A percentile compares a stretch with the other conserved stretches of the same genome.
These are phyloP conservation scores for Leucoptera coffeella DNA, from an alignment of 2,888 invertebrate species.

Conservation along the genomic window DNA sequence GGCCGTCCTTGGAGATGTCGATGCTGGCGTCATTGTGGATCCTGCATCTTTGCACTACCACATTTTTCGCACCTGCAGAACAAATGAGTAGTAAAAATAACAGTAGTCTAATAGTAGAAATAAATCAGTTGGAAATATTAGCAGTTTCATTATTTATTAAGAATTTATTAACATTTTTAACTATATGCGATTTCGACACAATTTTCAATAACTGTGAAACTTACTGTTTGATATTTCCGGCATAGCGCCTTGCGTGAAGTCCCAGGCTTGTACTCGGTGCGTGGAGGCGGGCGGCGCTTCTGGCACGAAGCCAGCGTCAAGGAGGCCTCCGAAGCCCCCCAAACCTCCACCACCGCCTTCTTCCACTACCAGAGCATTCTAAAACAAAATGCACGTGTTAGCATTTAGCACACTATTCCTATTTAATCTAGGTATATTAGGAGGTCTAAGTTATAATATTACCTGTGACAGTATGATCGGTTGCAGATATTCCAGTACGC, in stretches of 20 bases:
- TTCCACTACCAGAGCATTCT: constrained; percentile 46
- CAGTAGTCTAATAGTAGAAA: no score
- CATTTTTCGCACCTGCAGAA: constrained; percentile 63
- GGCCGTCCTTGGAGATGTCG: constrained; percentile 75
- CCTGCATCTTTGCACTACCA: constrained; percentile 74
- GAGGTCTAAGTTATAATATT: constrained; percentile 5
- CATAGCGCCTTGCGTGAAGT: constrained; percentile 63
- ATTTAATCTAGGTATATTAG: no score
- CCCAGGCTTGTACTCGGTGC: constrained; percentile 81
- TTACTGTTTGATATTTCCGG: constrained; percentile 71
- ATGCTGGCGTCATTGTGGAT: constrained; percentile 85
- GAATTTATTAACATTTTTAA: background rate
- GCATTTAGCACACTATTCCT: no score
- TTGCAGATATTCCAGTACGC: constrained; percentile 39
- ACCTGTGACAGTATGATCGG: constrained; percentile 47
- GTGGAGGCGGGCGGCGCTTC: constrained; percentile 59
- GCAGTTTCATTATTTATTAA: no score
- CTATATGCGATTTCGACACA: no score
- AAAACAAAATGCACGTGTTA: constrained; percentile 1
- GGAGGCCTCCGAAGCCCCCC: constrained; percentile 26
- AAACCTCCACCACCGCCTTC: constrained; percentile 24
- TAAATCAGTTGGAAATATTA: no score
- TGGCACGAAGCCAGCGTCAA: constrained; percentile 37
- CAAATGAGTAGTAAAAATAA: no score
- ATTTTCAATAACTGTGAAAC: constrained; percentile 14